A percentile compares a stretch with the other conserved stretches of the same genome.
phyloP scores from a whole-genome alignment of 2,113 vertebrate species.

The Aegypius monachus region DNA sequence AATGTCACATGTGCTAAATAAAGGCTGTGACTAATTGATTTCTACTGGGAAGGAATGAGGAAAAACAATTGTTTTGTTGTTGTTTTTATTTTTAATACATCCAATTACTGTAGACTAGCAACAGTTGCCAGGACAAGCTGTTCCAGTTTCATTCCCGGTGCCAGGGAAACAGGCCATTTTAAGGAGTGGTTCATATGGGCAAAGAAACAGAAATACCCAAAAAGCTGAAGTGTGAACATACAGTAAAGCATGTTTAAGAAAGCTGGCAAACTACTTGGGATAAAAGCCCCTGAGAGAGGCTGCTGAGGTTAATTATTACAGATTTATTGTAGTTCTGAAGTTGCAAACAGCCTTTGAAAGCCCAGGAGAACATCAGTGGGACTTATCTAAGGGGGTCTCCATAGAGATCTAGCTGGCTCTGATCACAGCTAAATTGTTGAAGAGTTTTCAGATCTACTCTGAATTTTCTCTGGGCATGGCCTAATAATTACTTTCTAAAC shows the following conservation, averaged over 20 bases:
- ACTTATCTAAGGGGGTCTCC: neutral
- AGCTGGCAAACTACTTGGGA: neutral
- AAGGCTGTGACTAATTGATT: constrained; percentile 63
- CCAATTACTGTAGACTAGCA: constrained; percentile 41
- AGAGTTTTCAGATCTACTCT: neutral
- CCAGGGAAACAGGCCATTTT: constrained; percentile 43
- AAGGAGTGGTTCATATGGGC: neutral
- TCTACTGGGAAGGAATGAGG: constrained; percentile 58
- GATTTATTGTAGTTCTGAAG: neutral
- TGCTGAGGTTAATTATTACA: neutral
- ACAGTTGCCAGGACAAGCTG: constrained; percentile 49
- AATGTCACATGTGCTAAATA: constrained; percentile 56
- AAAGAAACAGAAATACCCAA: constrained; percentile 43
- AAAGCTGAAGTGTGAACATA: neutral
- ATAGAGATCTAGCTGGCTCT: neutral
- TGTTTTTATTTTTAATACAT: constrained; percentile 45
- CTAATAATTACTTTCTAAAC: neutral
- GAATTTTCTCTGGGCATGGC: neutral
- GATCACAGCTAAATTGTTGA: neutral
- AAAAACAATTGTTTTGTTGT: constrained; percentile 55
- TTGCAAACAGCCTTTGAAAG: neutral
- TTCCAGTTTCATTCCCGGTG: constrained; percentile 18
- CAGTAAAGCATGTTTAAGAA: constrained; percentile 1
- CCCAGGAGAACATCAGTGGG: neutral
- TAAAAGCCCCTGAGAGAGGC: neutral